A percentile compares a stretch with the other conserved stretches of the same genome.
Evolutionary conservation across 2,888 invertebrate species (phyloP).

Genomic region (Eristalis intricaria): DNA sequence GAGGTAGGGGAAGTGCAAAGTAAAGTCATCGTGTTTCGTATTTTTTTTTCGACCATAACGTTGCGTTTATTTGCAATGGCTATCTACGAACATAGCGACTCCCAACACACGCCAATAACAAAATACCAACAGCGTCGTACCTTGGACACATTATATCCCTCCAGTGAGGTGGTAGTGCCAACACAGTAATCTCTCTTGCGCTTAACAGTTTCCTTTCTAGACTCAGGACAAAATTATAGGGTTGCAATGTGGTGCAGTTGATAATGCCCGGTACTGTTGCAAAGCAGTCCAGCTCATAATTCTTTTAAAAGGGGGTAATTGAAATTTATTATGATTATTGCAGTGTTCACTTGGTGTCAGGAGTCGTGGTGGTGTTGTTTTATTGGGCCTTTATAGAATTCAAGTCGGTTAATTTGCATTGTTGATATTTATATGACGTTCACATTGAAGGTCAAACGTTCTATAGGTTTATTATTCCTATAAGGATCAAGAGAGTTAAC

Average conservation of each 20-base stretch:
- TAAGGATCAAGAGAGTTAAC: not conserved
- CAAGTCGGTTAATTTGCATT: conserved; percentile 45
- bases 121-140: not conserved
- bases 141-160: conserved; percentile 10
- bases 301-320: conserved; percentile 77
- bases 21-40: conserved; percentile 21
- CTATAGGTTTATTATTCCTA: not conserved
- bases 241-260: conserved; percentile 31
- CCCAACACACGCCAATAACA: conserved; percentile 7
- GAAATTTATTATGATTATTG: conserved; percentile 81
- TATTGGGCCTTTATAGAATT: conserved; percentile 48
- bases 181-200: conserved; percentile 24
- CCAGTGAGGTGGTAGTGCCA: conserved; percentile 14
- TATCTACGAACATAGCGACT: conserved; percentile 24
- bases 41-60: conserved; percentile 19
- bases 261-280: conserved; percentile 5
- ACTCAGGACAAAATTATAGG: conserved; percentile 33
- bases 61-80: conserved; percentile 36
- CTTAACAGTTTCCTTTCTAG: conserved; percentile 18
- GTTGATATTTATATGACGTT: conserved; percentile 30
- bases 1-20: conserved; percentile 18
- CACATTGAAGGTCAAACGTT: not conserved
- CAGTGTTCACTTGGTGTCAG: conserved; percentile 63
- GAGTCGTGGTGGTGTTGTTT: conserved; percentile 33
- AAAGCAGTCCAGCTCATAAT: conserved; percentile 62